phyloP scores from a whole-genome alignment of 2,113 vertebrate genomes.

The Lutjanus erythropterus region DNA sequence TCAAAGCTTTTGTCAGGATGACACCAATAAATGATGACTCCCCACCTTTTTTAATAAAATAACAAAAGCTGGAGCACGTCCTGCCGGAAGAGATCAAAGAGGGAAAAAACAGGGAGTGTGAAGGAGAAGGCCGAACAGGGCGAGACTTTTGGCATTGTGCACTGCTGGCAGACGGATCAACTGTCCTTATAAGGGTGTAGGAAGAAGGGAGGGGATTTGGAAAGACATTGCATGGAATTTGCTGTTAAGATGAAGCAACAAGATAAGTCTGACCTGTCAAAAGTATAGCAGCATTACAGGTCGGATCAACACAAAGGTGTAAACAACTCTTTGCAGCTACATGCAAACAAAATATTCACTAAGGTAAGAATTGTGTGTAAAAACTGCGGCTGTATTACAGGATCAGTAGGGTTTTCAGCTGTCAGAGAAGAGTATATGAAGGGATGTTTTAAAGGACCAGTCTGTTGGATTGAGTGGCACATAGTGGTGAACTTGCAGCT shows the following conservation, averaged over 20 bases:
- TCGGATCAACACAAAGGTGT: constrained; percentile 12
- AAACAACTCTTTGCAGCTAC: background rate
- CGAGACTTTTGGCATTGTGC: constrained; percentile 19
- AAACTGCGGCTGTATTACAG: background rate
- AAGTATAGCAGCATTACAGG: background rate
- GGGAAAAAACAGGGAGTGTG: constrained; percentile 17
- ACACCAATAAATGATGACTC: constrained; percentile 13
- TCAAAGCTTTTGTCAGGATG: constrained; percentile 13
- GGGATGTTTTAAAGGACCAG: too few relatives aligned
- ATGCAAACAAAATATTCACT: background rate
- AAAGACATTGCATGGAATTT: constrained; percentile 15
- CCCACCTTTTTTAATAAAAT: constrained; percentile 37
- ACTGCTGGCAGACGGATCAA: background rate
- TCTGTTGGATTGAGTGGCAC: too few relatives aligned
- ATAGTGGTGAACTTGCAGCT: too few relatives aligned
- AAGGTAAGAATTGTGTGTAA: background rate
- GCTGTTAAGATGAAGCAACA: constrained; percentile 56
- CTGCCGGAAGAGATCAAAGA: background rate
- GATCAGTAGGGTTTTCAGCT: background rate
- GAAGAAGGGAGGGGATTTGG: constrained; percentile 53
- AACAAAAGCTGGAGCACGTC: constrained; percentile 39
- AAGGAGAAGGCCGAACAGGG: constrained; percentile 27
- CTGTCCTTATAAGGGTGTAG: constrained; percentile 66
- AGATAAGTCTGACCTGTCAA: constrained; percentile 9
- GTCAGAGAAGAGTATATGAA: background rate